Conservation (phyloP, 2,888 invertebrate species). For the Drosophila tanythrix region DNA sequence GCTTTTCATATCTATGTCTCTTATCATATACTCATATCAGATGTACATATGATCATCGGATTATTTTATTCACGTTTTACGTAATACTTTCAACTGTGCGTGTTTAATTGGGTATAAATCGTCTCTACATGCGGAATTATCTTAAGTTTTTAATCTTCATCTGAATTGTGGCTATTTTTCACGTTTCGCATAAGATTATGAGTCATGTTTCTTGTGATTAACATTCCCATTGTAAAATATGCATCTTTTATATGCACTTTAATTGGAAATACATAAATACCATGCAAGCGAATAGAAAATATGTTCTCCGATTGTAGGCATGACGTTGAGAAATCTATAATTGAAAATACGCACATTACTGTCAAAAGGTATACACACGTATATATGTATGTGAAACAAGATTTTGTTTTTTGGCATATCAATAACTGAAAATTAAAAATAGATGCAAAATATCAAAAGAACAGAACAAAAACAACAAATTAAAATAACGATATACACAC, state of each 20-base stretch:
- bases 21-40: neutral
- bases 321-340: slow-evolving; percentile 60
- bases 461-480: slow-evolving; percentile 44
- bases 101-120: slow-evolving; percentile 21
- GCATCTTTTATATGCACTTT: neutral
- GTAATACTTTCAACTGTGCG: slow-evolving; percentile 15
- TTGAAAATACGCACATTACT: slow-evolving; percentile 39
- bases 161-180: slow-evolving; percentile 20
- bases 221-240: slow-evolving; percentile 1
- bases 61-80: neutral
- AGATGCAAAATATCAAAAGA: slow-evolving; percentile 48
- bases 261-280: slow-evolving; percentile 6
- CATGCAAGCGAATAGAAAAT: slow-evolving; percentile 13
- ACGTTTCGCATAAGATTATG: slow-evolving; percentile 48
- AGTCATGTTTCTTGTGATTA: slow-evolving; percentile 10
- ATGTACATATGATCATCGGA: neutral
- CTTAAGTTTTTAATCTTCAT: slow-evolving; percentile 19
- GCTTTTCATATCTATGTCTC: neutral
- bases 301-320: slow-evolving; percentile 47
- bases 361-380: slow-evolving; percentile 26
- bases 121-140: slow-evolving; percentile 15
- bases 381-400: slow-evolving; percentile 23
- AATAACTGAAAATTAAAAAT: slow-evolving; percentile 82
- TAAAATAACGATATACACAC: slow-evolving; percentile 29
- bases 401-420: slow-evolving; percentile 75